Evolutionary conservation across 2,888 invertebrate species (phyloP), one percentile per base, ranked within the genome.

Genomic region (Cinara cedri): DNA sequence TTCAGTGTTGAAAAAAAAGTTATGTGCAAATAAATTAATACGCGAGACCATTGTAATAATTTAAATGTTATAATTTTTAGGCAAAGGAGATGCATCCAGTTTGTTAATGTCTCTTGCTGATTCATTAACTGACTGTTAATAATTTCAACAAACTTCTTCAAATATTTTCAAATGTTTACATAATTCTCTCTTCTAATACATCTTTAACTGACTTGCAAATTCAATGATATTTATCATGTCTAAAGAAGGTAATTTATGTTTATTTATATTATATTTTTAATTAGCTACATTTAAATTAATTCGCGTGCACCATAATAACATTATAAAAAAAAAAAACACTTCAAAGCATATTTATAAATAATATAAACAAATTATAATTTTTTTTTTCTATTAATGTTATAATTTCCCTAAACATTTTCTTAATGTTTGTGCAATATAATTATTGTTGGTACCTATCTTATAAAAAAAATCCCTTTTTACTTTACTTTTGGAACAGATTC

Each of bases 401-500:
- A 70, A 70, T 60, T 68, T 70, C 60, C 78, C 60, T 49, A 60
- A 78, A 78, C 78, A 78, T 78, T 78, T 78, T 78, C 70, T 78
- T 78, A 78, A 78, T 78, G 78, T 78, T 78, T 78, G 78, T 78
- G 78, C 78, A 78, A 78, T 78, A 78, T 78, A 78, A 70, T 70
- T 21, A 78, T 78, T 78, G 57, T 78, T 78, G 70, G 42, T 78
- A 68, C 60, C 68, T 68, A 70, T 60, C 76, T 76, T 68, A 76
- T 76, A 57, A 19, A 44, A 66, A 26, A 57, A 34, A 65, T 65
- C 54, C 55, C 55, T 57, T 46, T 76, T 76, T 66, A 68, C 19
- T 57, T 68, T 66, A 76, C 42, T 76, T 70, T 70, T 78, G 46
- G 78, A 78, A 70, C 78, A 78, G 78, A 78, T 78, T 60, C 57